Percentiles rank a stretch among this genome's conserved stretches.
These are phyloP conservation scores for Vesta saturnalis DNA, from an alignment of 2,888 invertebrate species.

Conservation along the genomic window DNA sequence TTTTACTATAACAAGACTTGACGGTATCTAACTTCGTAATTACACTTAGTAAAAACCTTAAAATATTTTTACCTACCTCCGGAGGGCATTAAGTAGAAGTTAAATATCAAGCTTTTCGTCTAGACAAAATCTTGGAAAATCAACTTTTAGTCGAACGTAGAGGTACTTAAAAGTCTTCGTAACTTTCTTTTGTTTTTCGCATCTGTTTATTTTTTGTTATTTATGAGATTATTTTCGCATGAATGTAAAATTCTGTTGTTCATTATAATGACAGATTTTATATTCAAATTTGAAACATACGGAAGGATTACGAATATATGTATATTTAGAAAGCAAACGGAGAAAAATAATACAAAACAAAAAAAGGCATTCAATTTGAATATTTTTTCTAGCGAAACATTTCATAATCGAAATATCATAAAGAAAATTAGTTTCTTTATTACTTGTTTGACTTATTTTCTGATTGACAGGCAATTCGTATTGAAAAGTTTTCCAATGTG, in stretches of 20 bases:
- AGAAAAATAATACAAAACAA: neutral
- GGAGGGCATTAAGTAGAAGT: no score
- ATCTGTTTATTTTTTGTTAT: neutral
- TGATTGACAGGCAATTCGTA: neutral
- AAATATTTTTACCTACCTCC: no score
- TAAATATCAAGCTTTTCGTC: no score
- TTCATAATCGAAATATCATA: no score
- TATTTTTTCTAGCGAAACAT: no score
- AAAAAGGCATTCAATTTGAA: neutral
- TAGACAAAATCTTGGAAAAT: no score
- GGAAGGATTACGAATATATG: neutral
- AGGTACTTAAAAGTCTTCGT: neutral
- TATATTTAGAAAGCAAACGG: no score
- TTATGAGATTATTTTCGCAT: slow-evolving; percentile 1
- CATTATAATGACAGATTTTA: slow-evolving; percentile 1
- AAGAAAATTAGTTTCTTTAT: slow-evolving; percentile 12
- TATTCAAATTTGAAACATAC: neutral
- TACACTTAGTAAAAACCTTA: no score
- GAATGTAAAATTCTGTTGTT: neutral
- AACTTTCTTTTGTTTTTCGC: neutral
- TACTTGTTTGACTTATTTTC: neutral
- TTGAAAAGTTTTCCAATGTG: slow-evolving; percentile 5
- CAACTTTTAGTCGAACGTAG: no score
- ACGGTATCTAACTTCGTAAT: no score
- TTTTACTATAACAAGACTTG: no score